Conservation (phyloP, 2,888 invertebrate genomes). For the Vanessa cardui region DNA sequence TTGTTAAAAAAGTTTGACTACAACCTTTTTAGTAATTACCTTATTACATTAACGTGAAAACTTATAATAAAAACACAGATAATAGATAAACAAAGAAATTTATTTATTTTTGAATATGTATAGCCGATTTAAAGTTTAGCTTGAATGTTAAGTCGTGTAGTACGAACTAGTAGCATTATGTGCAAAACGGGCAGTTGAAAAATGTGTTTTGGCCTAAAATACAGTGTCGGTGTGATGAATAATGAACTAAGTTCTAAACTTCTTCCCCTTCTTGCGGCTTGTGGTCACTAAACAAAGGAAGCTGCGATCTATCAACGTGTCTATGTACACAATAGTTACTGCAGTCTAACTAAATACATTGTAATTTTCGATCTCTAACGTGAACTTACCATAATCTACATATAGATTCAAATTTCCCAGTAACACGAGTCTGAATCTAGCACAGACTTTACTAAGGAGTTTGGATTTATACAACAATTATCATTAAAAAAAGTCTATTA, state of each 20-base stretch:
- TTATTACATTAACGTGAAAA: background rate
- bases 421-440: no score
- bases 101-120: background rate
- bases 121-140: background rate
- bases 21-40: background rate
- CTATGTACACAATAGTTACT: slow-evolving; percentile 24
- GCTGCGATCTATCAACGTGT: slow-evolving; percentile 38
- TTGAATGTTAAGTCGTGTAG: no score
- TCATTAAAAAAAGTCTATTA: no score
- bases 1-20: background rate
- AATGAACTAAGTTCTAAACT: slow-evolving; percentile 63
- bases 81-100: no score
- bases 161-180: background rate
- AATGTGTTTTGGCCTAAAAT: slow-evolving; percentile 33
- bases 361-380: background rate
- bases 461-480: no score
- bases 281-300: slow-evolving; percentile 51
- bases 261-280: slow-evolving; percentile 41
- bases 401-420: background rate
- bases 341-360: background rate
- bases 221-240: slow-evolving; percentile 62
- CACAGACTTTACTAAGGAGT: no score
- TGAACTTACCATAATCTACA: background rate
- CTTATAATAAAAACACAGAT: no score
- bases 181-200: slow-evolving; percentile 21